Percentiles rank a stretch among this genome's conserved stretches.
These are phyloP conservation scores for Aurelia aurita DNA, from an alignment of 30 jellyfish, hydroid and myxozoan species.

Conservation along the genomic window DNA sequence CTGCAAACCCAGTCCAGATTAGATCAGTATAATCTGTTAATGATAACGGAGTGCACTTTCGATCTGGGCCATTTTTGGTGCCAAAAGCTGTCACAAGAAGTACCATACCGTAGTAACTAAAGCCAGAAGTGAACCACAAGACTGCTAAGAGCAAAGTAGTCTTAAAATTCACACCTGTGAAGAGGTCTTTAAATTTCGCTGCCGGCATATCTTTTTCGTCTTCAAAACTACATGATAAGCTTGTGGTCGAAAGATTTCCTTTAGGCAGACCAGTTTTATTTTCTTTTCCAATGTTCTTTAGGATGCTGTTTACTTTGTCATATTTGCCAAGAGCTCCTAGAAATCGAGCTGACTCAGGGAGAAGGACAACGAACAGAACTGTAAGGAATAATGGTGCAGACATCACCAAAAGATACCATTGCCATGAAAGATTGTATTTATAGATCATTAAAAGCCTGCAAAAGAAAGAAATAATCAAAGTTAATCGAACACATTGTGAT, in stretches of 20 bases:
- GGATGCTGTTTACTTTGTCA: conserved; percentile 37
- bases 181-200: conserved; percentile 25
- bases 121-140: conserved; percentile 67
- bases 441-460: conserved; percentile 58
- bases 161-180: conserved; percentile 10
- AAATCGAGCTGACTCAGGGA: conserved; percentile 76
- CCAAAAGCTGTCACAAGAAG: conserved; percentile 49
- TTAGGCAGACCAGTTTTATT: conserved; percentile 63
- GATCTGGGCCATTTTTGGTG: conserved; percentile 8
- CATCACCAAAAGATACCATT: conserved; percentile 50
- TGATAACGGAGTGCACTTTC: conserved; percentile 23
- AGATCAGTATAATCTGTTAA: conserved; percentile 33
- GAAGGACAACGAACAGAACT: conserved; percentile 16
- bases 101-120: conserved; percentile 58
- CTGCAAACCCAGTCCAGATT: conserved; percentile 74
- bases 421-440: conserved; percentile 31
- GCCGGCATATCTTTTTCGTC: not conserved
- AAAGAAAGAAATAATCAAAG: not conserved
- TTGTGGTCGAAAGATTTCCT: conserved; percentile 33
- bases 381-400: conserved; percentile 57
- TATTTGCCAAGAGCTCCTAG: conserved; percentile 67
- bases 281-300: conserved; percentile 62
- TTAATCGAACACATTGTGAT: too few relatives aligned
- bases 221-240: conserved; percentile 11
- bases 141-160: conserved; percentile 37